Percentiles rank a stretch among this genome's conserved stretches.
phyloP scores from a whole-genome alignment of 2,888 invertebrate genomes.

The Junonia oenone region DNA sequence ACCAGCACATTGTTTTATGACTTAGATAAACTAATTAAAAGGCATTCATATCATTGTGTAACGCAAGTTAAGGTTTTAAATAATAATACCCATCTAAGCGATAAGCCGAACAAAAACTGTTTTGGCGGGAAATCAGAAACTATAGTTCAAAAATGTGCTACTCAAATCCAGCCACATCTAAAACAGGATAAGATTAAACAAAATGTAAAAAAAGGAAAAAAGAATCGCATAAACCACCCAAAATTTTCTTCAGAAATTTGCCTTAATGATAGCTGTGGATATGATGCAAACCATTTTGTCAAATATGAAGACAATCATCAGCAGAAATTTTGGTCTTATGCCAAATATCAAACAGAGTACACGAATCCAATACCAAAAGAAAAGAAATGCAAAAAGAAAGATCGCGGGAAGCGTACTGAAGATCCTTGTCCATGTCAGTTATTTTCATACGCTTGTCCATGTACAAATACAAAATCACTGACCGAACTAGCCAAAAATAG shows the following conservation, averaged over 20 bases:
- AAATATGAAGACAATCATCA: constrained; percentile 35
- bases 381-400: constrained; percentile 47
- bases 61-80: constrained; percentile 41
- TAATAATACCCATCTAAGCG: constrained; percentile 32
- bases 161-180: constrained; percentile 46
- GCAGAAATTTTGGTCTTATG: constrained; percentile 57
- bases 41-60: constrained; percentile 54
- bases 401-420: constrained; percentile 44
- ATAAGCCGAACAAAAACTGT: constrained; percentile 29
- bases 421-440: constrained; percentile 62
- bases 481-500: constrained; percentile 32
- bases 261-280: constrained; percentile 46
- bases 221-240: constrained; percentile 35
- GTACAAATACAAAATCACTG: constrained; percentile 38
- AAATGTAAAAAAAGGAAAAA: constrained; percentile 41
- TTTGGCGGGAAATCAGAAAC: constrained; percentile 42
- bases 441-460: constrained; percentile 61
- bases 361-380: constrained; percentile 47
- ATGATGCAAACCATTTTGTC: constrained; percentile 30
- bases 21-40: constrained; percentile 57
- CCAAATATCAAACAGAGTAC: constrained; percentile 54
- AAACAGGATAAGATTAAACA: constrained; percentile 40
- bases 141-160: constrained; percentile 56
- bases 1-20: constrained; percentile 65
- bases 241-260: constrained; percentile 52